Base-by-base conservation (phyloP, 2,888 invertebrate genomes). In the Odontothrips loti region DNA sequence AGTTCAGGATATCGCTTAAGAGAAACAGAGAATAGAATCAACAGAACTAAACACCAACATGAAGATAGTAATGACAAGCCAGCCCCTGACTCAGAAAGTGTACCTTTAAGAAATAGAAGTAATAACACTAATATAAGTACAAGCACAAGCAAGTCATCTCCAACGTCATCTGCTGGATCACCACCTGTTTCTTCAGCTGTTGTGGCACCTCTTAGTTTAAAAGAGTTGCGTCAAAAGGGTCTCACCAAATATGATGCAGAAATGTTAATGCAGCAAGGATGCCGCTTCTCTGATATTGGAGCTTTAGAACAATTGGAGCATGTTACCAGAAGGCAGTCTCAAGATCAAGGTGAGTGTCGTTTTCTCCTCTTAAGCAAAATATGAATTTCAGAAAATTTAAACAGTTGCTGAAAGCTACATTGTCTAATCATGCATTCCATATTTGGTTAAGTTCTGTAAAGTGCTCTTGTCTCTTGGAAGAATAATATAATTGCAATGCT, bases 21-120 rank as follows among this genome's bases (percentile, higher is more conserved):
- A 84, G 97, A 98, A 90, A 98, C 98, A 58, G 97, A 97, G 88
- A 96, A 97, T 89, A 92, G 98, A 85, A 93, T 96, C 84, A 96
- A 96, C 88, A 91, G 96, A 85, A 94, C 94, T 85, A 96, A 96
- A 87, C 89, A 89, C 83, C 89, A 89, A 84, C 87, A 89, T 82
- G 87, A 87, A 47, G 81, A 80, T 15, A 78, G 89, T 84, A 87
- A 89, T 81, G 87, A 87, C 43, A 81, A 80, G 20, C 78, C 81
- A 17, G 79, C 79, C 23, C 43, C 58, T n/a, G 78, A 68, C 10
- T 23, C 68, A 0, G 68, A 68, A 23, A 68, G 68, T 68, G 68
- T 68, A 4, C 68, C 68, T 23, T 23, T 68, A 23, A 68, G 68
- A 68, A 68, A 68, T 23, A 68, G 68, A 23, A 68, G 68, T 68